phyloP scores from a whole-genome alignment of 2,888 invertebrate genomes.

The Acrocera orbiculus region DNA sequence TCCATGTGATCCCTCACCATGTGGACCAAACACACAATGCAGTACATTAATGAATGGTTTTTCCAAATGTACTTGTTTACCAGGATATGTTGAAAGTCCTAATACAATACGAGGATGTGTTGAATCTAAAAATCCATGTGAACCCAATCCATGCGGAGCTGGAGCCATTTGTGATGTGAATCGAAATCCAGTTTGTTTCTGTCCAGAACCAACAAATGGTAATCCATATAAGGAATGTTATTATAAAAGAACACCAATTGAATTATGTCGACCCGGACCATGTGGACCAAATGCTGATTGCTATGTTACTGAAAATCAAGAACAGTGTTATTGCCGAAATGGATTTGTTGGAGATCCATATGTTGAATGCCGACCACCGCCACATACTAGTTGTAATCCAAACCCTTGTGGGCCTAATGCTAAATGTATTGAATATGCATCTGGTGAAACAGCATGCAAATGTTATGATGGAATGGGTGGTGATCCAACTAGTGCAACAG shows the following conservation, averaged over 20 bases:
- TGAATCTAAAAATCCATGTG: conserved; percentile 61
- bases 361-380: conserved; percentile 51
- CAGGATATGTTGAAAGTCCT: conserved; percentile 69
- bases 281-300: conserved; percentile 72
- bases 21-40: conserved; percentile 79
- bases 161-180: conserved; percentile 66
- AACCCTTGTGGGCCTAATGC: conserved; percentile 70
- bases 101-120: conserved; percentile 75
- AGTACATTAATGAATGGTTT: conserved; percentile 58
- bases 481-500: conserved; percentile 50
- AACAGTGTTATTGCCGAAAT: conserved; percentile 64
- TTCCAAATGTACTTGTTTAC: conserved; percentile 71
- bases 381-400: conserved; percentile 52
- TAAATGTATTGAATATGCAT: conserved; percentile 46
- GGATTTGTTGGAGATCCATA: conserved; percentile 68
- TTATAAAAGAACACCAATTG: conserved; percentile 38
- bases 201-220: conserved; percentile 63
- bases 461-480: conserved; percentile 61
- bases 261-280: conserved; percentile 63
- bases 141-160: conserved; percentile 62
- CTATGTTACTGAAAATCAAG: conserved; percentile 62
- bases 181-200: conserved; percentile 64
- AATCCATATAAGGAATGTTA: conserved; percentile 66
- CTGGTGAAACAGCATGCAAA: conserved; percentile 52
- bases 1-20: conserved; percentile 71